Evolutionary conservation across 2,888 invertebrate species (phyloP).

Genomic region (Eupithecia centaureata): DNA sequence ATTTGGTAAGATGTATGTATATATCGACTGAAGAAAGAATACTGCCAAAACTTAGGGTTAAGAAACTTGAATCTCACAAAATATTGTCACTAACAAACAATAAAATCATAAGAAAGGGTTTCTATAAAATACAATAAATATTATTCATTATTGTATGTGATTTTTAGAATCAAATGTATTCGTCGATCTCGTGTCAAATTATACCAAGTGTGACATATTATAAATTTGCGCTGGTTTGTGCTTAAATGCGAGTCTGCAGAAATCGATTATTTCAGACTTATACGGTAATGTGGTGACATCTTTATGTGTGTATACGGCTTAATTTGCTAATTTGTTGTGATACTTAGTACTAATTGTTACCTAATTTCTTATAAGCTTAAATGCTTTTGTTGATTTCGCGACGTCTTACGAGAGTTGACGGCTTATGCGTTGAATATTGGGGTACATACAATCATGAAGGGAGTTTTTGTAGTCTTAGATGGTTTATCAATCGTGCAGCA

Average conservation of each 20-base stretch:
- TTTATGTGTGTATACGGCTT: conserved; percentile 68
- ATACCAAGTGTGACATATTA: not conserved
- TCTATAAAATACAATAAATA: not conserved
- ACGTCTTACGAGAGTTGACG: conserved; percentile 51
- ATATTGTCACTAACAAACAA: not conserved
- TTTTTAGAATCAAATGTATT: not conserved
- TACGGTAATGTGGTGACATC: conserved; percentile 5
- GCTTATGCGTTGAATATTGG: conserved; percentile 16
- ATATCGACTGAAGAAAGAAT: conserved; percentile 10
- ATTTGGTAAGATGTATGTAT: conserved; percentile 5
- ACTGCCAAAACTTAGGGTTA: conserved; percentile 25
- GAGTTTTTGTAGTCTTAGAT: not conserved
- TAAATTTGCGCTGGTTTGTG: not conserved
- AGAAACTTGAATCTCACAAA: conserved; percentile 9
- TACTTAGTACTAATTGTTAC: conserved; percentile 62
- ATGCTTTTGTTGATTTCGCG: conserved; percentile 69
- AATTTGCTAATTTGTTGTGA: conserved; percentile 75
- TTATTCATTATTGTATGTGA: not conserved
- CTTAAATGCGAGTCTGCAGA: not conserved
- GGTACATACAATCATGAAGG: not conserved
- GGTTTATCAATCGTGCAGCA: not conserved
- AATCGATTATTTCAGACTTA: not conserved
- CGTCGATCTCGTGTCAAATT: not conserved
- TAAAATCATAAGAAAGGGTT: not conserved
- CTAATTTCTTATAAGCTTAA: conserved; percentile 51